These are phyloP conservation scores for Leptinotarsa rubiginosa DNA, from an alignment of 2,888 invertebrate species.

Conservation along the genomic window DNA sequence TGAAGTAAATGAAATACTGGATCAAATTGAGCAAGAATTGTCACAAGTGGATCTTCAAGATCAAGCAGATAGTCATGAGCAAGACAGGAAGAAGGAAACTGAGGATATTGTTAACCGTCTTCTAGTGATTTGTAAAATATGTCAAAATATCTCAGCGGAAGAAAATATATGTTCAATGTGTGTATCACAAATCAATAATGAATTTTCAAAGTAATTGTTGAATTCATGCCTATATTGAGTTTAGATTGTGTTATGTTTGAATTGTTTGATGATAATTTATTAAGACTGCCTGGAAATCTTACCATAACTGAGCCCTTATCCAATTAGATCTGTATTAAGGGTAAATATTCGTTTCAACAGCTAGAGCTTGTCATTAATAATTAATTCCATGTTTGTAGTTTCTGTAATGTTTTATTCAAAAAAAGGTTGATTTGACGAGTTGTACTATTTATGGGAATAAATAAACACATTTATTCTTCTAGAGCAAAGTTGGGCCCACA, in stretches of 20 bases:
- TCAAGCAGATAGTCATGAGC: conserved; percentile 46
- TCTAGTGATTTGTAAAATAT: conserved; percentile 48
- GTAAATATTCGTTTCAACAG: no score
- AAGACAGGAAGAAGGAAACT: conserved; percentile 48
- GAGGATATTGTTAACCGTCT: conserved; percentile 49
- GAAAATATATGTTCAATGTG: conserved; percentile 52
- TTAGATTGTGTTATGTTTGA: conserved; percentile 15
- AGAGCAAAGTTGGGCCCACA: no score
- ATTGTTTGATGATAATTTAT: background rate
- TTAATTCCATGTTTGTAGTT: no score
- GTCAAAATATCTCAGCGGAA: conserved; percentile 46
- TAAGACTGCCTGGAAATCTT: background rate
- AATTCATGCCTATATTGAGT: conserved; percentile 34
- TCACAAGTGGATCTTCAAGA: conserved; percentile 44
- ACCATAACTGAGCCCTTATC: background rate
- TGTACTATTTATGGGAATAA: no score
- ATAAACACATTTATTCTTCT: no score
- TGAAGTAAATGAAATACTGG: conserved; percentile 52
- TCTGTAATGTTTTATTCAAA: no score
- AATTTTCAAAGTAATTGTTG: conserved; percentile 30
- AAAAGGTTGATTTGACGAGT: no score
- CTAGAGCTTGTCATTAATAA: no score
- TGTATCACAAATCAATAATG: conserved; percentile 16
- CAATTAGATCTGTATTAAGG: no score
- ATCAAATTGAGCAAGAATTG: conserved; percentile 54